A percentile compares a stretch with the other conserved stretches of the same genome.
These are phyloP conservation scores for Drosophila anomalata DNA, from an alignment of 2,888 invertebrate genomes.

Conservation along the genomic window DNA sequence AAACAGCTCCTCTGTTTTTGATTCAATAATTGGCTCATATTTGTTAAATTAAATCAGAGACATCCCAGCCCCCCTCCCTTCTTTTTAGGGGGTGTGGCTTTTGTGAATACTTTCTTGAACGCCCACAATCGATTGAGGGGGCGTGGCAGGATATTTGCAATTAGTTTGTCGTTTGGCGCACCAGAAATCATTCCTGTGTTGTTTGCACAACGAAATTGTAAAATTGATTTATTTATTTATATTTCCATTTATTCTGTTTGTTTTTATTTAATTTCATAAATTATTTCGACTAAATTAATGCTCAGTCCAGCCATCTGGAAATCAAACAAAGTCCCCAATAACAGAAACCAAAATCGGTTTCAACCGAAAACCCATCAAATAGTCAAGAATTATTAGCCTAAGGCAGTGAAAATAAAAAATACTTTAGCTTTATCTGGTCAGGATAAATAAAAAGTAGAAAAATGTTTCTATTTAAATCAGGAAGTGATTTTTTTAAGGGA, in stretches of 20 bases:
- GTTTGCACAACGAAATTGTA: constrained; percentile 56
- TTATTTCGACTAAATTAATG: constrained; percentile 73
- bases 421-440: constrained; percentile 20
- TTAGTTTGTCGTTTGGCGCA: constrained; percentile 16
- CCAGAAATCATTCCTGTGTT: constrained; percentile 7
- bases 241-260: constrained; percentile 59
- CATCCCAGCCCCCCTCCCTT: neutral
- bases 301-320: constrained; percentile 28
- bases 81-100: neutral
- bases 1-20: neutral
- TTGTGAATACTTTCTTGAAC: constrained; percentile 1
- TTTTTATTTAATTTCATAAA: constrained; percentile 69
- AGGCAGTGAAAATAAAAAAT: constrained; percentile 6
- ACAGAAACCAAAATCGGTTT: constrained; percentile 33
- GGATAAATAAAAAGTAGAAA: too few relatives aligned
- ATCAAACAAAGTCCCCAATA: constrained; percentile 29
- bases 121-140: constrained; percentile 5
- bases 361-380: constrained; percentile 5
- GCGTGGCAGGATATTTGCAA: constrained; percentile 26
- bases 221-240: constrained; percentile 73
- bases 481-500: neutral
- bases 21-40: neutral
- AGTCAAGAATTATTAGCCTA: constrained; percentile 31
- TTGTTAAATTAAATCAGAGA: neutral
- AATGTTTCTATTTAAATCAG: constrained; percentile 23